These are phyloP conservation scores for Marasmarcha lunaedactyla DNA, from an alignment of 2,888 invertebrate genomes.

Conservation along the genomic window DNA sequence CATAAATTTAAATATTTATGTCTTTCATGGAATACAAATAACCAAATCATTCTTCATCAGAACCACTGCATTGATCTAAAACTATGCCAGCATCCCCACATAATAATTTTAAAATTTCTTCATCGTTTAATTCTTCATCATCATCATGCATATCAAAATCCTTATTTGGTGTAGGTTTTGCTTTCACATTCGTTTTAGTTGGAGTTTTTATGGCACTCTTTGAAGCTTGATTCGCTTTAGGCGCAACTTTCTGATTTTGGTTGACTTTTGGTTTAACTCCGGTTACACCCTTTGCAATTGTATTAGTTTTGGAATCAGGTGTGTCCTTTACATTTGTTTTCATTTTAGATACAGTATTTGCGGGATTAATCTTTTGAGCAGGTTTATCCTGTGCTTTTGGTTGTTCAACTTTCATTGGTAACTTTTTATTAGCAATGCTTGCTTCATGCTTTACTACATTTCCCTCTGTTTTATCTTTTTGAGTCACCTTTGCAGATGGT, in stretches of 20 bases:
- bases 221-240: not conserved
- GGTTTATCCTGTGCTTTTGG: not conserved
- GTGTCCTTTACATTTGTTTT: not conserved
- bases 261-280: slow-evolving; percentile 1
- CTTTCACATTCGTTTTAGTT: slow-evolving; percentile 4
- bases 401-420: too few relatives aligned
- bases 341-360: not conserved
- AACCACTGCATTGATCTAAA: slow-evolving; percentile 46
- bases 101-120: slow-evolving; percentile 44
- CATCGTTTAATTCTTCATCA: slow-evolving; percentile 47
- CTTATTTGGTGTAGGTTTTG: slow-evolving; percentile 5
- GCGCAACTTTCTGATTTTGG: not conserved
- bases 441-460: not conserved
- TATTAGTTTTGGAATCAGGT: not conserved
- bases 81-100: slow-evolving; percentile 45
- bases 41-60: slow-evolving; percentile 30
- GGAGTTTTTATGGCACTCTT: slow-evolving; percentile 3
- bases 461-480: not conserved
- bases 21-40: too few relatives aligned
- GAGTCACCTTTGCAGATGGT: not conserved
- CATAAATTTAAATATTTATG: too few relatives aligned
- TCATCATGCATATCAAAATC: slow-evolving; percentile 20
- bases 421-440: not conserved
- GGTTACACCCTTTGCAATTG: too few relatives aligned
- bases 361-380: slow-evolving; percentile 1